Base-by-base conservation (phyloP, 2,797 vertebrate genomes). In the Clarias laeviceps region DNA sequence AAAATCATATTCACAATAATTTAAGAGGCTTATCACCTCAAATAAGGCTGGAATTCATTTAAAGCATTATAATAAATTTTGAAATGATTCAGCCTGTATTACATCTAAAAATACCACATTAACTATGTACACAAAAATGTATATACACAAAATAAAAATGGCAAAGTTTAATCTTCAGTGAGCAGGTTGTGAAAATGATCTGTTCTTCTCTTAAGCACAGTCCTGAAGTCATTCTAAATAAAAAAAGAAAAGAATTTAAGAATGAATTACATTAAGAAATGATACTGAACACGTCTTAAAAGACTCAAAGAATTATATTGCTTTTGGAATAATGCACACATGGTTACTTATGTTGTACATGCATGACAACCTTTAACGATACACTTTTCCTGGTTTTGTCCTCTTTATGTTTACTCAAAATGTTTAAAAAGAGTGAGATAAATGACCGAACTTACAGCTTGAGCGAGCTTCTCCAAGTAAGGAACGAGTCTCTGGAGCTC, bases 401-500 rank as follows among this genome's bases (percentile, higher is more conserved):
- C 8, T 12, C 1, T 34, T 5, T 7, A 6, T 7, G 18, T 20
- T 15, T 15, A 7, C 56, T 24, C 9, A 24, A 54, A 45, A 8
- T 45, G 7, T 59, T 34, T 24, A 15, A 2, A n/a, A 56, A 50
- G 8, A 64, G 34, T 22, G 11, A 45, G 24, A 11, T 6, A 12
- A 45, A 40, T 3, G 50, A 27, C 2, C 34, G 24, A 45, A 91
- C 94, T 65, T 88, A 97, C 96, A 56, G 59, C 94, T 72, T 80
- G 81, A 24, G 94, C 86, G 54, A 97, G 92, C 84, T 89, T 94
- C 76, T 93, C 94, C 90, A 97, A 92, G 90, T 93, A 94, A 0
- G 95, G 95, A 77, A 93, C 4, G 61, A 97, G 93, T 27, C 82
- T 93, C 80, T 93, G 95, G 5, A 97, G 94, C 34, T 96, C 96